A percentile compares a stretch with the other conserved stretches of the same genome.
Conservation (phyloP, 2,113 vertebrate species). For the Chaetorhynchus papuensis region DNA sequence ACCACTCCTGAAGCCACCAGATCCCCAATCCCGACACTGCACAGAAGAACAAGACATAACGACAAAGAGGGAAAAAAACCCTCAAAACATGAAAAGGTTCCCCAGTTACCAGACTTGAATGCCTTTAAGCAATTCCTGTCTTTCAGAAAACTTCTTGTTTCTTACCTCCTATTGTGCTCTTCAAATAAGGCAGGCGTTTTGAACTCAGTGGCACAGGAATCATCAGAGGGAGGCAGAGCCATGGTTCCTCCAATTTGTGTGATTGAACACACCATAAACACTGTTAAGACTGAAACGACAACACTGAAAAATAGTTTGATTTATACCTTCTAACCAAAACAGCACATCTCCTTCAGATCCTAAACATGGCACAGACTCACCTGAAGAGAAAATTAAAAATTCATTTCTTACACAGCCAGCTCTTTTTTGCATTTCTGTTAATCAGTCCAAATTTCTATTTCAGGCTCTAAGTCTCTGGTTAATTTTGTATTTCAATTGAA, state of each 20-base stretch:
- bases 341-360: not conserved
- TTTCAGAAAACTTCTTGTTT: not conserved
- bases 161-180: not conserved
- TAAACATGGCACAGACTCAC: not conserved
- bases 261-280: not conserved
- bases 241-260: not conserved
- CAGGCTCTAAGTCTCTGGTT: not conserved
- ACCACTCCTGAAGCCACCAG: not conserved
- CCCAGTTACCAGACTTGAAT: not conserved
- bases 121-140: not conserved
- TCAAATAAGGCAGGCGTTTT: not conserved
- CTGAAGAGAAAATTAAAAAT: not conserved
- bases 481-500: conserved; percentile 43
- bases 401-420: not conserved
- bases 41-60: not conserved
- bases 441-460: conserved; percentile 8
- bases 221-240: not conserved
- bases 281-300: not conserved
- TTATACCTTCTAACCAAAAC: not conserved
- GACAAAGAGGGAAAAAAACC: not conserved
- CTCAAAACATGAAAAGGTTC: not conserved
- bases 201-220: not conserved
- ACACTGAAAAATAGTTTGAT: not conserved
- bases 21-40: not conserved
- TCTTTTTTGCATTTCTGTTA: not conserved